Conservation (phyloP, 1,140 invertebrate species). For the Orchestia grillus region DNA sequence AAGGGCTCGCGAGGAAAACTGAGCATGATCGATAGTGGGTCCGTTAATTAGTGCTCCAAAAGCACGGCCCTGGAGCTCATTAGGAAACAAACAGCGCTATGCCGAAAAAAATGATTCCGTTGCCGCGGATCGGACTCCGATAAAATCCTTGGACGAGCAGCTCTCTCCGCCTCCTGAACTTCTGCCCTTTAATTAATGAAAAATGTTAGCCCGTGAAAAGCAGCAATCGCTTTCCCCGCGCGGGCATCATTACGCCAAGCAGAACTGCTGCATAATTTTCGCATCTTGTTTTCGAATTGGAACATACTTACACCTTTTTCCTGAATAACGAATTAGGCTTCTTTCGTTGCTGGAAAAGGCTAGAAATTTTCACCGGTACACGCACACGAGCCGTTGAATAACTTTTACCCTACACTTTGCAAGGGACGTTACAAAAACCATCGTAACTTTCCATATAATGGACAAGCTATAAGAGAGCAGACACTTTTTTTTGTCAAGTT, state of each 20-base stretch:
- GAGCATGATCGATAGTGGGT: conserved; percentile 6
- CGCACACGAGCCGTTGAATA: background rate
- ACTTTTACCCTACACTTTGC: background rate
- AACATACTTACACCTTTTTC: background rate
- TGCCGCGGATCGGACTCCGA: background rate
- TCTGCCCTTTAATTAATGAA: background rate
- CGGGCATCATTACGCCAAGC: background rate
- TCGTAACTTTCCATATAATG: background rate
- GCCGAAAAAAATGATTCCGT: background rate
- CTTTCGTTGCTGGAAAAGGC: background rate
- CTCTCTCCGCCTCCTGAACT: background rate
- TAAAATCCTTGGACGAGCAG: background rate
- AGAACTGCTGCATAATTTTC: background rate
- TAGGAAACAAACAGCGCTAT: background rate
- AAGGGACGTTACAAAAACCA: background rate
- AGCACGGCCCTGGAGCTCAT: background rate
- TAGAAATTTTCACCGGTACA: background rate
- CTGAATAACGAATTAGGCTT: background rate
- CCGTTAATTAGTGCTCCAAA: background rate
- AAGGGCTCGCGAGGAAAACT: background rate
- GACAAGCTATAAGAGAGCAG: background rate
- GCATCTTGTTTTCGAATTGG: background rate
- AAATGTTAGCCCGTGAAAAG: background rate
- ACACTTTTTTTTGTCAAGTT: background rate
- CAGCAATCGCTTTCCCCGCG: background rate